Percentiles rank a stretch among this genome's conserved stretches.
phyloP scores from a whole-genome alignment of 2,888 invertebrate species.

The Brenthis daphne region DNA sequence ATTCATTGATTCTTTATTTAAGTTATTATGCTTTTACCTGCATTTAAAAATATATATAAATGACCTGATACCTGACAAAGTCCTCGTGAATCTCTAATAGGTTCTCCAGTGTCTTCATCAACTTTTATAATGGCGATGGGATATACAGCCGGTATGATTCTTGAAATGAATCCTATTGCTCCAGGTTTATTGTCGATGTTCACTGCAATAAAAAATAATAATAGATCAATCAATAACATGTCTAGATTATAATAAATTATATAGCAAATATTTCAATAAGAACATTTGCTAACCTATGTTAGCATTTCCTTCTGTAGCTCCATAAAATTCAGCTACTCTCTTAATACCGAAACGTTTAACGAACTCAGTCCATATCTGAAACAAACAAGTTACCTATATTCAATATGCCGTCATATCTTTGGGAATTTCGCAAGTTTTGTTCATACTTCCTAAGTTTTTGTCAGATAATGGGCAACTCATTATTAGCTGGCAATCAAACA shows the following conservation, averaged over 20 bases:
- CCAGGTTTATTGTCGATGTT: conserved; percentile 96
- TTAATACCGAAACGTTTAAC: conserved; percentile 93
- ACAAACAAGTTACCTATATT: conserved; percentile 32
- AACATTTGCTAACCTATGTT: conserved; percentile 85
- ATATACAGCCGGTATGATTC: conserved; percentile 94
- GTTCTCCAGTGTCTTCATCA: conserved; percentile 93
- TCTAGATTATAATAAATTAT: too few relatives aligned
- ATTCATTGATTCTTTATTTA: too few relatives aligned
- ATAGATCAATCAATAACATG: not conserved
- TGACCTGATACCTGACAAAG: conserved; percentile 84
- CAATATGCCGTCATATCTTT: too few relatives aligned
- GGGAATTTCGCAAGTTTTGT: too few relatives aligned
- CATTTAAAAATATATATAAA: not conserved
- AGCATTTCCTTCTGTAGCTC: conserved; percentile 98
- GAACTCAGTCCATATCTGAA: conserved; percentile 95
- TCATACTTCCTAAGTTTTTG: too few relatives aligned
- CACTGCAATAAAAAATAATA: conserved; percentile 81
- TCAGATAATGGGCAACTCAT: too few relatives aligned
- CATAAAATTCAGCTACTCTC: conserved; percentile 96
- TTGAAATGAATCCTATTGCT: conserved; percentile 97
- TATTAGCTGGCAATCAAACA: too few relatives aligned
- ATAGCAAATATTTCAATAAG: too few relatives aligned
- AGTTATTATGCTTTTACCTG: too few relatives aligned
- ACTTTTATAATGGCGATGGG: conserved; percentile 97
- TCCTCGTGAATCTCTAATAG: conserved; percentile 93